Percentiles rank a stretch among this genome's conserved stretches.
Evolutionary conservation across 2,113 vertebrate genomes (phyloP).

Genomic region (Cinclus cinclus): DNA sequence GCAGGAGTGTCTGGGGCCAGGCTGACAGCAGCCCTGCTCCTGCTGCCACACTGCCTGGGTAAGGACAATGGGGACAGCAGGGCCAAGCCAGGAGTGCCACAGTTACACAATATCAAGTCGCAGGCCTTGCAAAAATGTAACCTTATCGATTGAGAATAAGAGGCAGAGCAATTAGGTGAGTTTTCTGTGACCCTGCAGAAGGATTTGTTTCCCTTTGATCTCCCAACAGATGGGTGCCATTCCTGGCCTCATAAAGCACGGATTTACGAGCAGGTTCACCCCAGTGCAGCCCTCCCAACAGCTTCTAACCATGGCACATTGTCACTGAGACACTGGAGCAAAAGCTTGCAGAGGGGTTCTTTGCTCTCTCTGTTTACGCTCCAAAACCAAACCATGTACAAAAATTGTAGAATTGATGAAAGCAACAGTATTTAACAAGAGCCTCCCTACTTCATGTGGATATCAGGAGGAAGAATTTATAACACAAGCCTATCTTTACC

Average conservation of each 20-base stretch:
- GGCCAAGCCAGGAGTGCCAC: slow-evolving; percentile 25
- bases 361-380: neutral
- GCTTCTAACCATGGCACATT: neutral
- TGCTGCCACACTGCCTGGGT: neutral
- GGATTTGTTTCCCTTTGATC: slow-evolving; percentile 36
- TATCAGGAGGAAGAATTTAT: slow-evolving; percentile 57
- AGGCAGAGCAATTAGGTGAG: neutral
- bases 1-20: neutral
- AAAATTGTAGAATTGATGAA: neutral
- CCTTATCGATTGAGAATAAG: neutral
- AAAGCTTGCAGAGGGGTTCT: neutral
- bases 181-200: slow-evolving; percentile 30
- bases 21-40: neutral
- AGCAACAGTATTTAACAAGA: neutral
- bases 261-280: neutral
- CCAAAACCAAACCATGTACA: neutral
- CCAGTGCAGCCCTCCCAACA: neutral
- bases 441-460: neutral
- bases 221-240: neutral
- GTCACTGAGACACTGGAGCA: neutral
- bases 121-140: slow-evolving; percentile 7
- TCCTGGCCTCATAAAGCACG: neutral
- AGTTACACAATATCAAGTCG: neutral
- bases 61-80: slow-evolving; percentile 29
- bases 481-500: slow-evolving; percentile 90